Evolutionary conservation across 1,140 invertebrate genomes (phyloP), one percentile per base, ranked within the genome.

Genomic region (Drosophila bipectinata): DNA sequence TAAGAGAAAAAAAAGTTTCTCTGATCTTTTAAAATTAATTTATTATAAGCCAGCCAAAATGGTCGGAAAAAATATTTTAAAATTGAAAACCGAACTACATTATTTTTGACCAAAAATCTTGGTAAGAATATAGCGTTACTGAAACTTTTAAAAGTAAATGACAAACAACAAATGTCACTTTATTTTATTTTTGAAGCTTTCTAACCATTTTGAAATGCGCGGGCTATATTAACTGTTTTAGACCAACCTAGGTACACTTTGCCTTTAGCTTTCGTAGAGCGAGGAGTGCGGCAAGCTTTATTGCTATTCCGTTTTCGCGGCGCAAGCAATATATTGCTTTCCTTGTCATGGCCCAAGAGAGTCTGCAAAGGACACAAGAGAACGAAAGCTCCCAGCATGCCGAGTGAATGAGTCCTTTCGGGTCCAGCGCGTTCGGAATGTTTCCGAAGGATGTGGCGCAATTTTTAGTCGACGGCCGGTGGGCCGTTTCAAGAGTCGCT

Each of bases 311-410:
- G 41, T 55, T 83, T 62, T 83, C 62, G 72, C 82, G 53, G 79
- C 83, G 82, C 83, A 88, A 87, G 79, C 83, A 87, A 88, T 82
- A 87, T 56, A 61, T 41, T 41, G 32, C 75, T 6, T 14, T 37
- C 12, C 54, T 48, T 28, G 14, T 88, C 44, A 15, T 62, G 64
- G 10, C 15, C 53, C 48, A 85, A 84, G 82, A 84, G 81, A 77
- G 64, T 53, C 73, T 76, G 73, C 56, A 76, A 44, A 51, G 45
- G n/a, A 12, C 2, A 5, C 7, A 77, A 77, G 74, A 69, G 73
- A 75, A n/a, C 15, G 10, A 77, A 77, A 77, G 73, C 73, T 76
- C 18, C 10, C 34, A 37, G 12, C 32, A 10, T 10, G 9, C 12
- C 14, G 12, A 54, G 5, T 6, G 0, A 15, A 39, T 15, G 12